A percentile compares a stretch with the other conserved stretches of the same genome.
Evolutionary conservation across 2,888 invertebrate species (phyloP).

Genomic region (Nudaria mundana): DNA sequence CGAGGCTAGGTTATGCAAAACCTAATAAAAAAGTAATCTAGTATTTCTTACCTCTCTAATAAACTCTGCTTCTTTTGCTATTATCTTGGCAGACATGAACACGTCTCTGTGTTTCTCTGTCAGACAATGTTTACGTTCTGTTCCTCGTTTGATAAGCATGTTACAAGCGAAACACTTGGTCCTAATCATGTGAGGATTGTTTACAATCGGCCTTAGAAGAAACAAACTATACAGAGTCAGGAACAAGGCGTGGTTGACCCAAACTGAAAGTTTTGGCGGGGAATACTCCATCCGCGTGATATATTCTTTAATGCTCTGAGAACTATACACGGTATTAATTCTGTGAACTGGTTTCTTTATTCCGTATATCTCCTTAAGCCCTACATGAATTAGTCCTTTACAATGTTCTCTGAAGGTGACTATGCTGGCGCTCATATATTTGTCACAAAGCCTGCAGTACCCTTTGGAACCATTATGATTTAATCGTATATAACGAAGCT

Average conservation of each 20-base stretch:
- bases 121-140: conserved; percentile 40
- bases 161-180: conserved; percentile 52
- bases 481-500: conserved; percentile 46
- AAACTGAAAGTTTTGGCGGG: conserved; percentile 20
- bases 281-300: conserved; percentile 9
- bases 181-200: conserved; percentile 28
- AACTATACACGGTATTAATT: neutral
- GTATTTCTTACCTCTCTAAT: conserved; percentile 55
- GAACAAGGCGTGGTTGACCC: conserved; percentile 33
- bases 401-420: conserved; percentile 45
- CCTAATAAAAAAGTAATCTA: neutral
- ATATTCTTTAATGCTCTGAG: neutral
- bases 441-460: conserved; percentile 50
- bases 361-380: conserved; percentile 45
- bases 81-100: conserved; percentile 34
- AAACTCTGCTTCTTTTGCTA: conserved; percentile 36
- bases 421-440: conserved; percentile 40
- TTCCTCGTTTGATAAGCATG: conserved; percentile 21
- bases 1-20: neutral
- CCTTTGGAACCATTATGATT: conserved; percentile 49
- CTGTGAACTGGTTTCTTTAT: conserved; percentile 23
- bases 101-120: conserved; percentile 38
- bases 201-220: conserved; percentile 30
- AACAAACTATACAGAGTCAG: conserved; percentile 38
- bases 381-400: conserved; percentile 41